Conservation (phyloP, 2,113 vertebrate species). For the Oreotragus oreotragus region DNA sequence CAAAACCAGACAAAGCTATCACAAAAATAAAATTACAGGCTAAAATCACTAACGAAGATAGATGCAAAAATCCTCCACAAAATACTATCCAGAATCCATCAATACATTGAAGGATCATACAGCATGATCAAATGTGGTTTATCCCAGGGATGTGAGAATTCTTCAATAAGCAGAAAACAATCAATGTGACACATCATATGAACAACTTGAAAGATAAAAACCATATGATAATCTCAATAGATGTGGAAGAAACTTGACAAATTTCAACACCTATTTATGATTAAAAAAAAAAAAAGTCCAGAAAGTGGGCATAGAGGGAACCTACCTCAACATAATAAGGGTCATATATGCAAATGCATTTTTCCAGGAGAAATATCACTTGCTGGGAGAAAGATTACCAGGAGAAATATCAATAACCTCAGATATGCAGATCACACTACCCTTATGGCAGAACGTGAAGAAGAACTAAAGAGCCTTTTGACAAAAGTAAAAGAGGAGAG, state of each 20-base stretch:
- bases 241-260: background rate
- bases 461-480: background rate
- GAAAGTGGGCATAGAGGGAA: background rate
- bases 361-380: background rate
- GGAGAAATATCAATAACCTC: background rate
- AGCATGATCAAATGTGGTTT: background rate
- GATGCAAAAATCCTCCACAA: background rate
- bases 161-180: background rate
- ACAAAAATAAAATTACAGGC: background rate
- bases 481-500: background rate
- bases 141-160: background rate
- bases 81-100: background rate
- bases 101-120: background rate
- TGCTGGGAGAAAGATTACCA: background rate
- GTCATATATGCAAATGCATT: background rate
- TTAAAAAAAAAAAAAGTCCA: background rate
- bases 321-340: background rate
- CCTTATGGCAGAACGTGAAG: background rate
- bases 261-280: background rate
- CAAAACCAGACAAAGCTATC: background rate
- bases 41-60: background rate
- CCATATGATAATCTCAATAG: background rate
- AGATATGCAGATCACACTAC: background rate
- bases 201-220: background rate
- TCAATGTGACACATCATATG: background rate